These are phyloP conservation scores for Planiliza haematocheilus DNA, from an alignment of 2,113 vertebrate genomes.

Conservation along the genomic window DNA sequence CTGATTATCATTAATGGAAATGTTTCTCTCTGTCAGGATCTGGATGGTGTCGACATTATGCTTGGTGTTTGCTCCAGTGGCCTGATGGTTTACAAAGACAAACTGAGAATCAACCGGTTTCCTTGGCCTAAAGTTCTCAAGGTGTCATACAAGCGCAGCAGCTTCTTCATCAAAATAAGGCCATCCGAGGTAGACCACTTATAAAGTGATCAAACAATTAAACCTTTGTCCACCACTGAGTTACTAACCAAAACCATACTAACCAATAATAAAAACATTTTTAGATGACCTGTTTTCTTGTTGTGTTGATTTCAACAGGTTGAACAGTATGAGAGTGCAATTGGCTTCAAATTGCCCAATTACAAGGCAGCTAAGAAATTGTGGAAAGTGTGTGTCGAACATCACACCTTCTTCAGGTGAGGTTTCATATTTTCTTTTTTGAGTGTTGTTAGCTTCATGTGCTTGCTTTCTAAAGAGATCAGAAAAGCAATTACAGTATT, in stretches of 20 bases:
- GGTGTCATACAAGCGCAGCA: constrained; percentile 98
- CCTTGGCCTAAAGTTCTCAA: constrained; percentile 99
- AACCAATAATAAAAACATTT: neutral
- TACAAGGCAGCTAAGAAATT: constrained; percentile 98
- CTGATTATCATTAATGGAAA: neutral
- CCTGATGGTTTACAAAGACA: constrained; percentile 98
- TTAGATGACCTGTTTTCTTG: rapidly evolving
- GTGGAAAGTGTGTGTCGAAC: constrained; percentile 99
- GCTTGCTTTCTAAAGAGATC: neutral
- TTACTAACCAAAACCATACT: no score
- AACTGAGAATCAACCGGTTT: constrained; percentile 97
- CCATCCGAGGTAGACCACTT: constrained; percentile 89
- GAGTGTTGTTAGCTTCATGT: neutral
- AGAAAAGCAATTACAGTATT: neutral
- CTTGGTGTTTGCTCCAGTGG: constrained; percentile 96
- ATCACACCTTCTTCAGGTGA: constrained; percentile 98
- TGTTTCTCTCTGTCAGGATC: constrained; percentile 83
- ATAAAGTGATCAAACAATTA: no score
- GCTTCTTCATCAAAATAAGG: constrained; percentile 98
- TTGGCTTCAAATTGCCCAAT: constrained; percentile 97
- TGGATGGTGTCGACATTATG: constrained; percentile 96
- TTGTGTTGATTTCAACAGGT: constrained; percentile 79
- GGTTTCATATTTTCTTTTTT: neutral
- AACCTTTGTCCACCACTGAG: neutral
- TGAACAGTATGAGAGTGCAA: constrained; percentile 97